phyloP scores from a whole-genome alignment of 2,113 vertebrate species.

The Centropus bengalensis region DNA sequence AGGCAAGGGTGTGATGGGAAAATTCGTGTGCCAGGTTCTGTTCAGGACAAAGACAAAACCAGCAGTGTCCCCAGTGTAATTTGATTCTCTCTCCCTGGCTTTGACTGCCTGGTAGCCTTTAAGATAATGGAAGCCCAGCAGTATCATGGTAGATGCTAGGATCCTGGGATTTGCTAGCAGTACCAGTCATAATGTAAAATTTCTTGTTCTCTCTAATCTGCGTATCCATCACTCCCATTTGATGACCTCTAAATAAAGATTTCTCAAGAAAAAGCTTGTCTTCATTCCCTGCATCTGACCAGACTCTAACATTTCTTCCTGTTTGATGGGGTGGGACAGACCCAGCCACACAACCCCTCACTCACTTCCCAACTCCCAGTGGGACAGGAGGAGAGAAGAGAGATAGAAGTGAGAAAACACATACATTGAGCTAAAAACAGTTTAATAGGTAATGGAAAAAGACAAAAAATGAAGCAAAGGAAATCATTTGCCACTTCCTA shows the following conservation, averaged over 20 bases:
- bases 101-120: not conserved
- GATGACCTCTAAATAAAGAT: not conserved
- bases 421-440: not conserved
- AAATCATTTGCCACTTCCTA: not conserved
- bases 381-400: not conserved
- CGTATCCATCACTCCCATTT: not conserved
- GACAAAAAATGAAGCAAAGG: not conserved
- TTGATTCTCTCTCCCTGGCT: not conserved
- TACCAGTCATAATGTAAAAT: not conserved
- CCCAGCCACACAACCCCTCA: not conserved
- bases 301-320: not conserved
- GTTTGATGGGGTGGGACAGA: not conserved
- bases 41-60: not conserved
- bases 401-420: not conserved
- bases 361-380: not conserved
- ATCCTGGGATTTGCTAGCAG: not conserved
- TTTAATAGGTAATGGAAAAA: not conserved
- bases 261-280: not conserved
- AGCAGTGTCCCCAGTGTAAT: not conserved
- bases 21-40: not conserved
- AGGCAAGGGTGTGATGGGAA: not conserved
- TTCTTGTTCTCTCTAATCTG: not conserved
- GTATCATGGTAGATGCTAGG: not conserved
- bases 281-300: not conserved
- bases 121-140: not conserved